Evolutionary conservation across 2,888 invertebrate genomes (phyloP), one percentile per base, ranked within the genome.

Genomic region (Orgyia antiqua): DNA sequence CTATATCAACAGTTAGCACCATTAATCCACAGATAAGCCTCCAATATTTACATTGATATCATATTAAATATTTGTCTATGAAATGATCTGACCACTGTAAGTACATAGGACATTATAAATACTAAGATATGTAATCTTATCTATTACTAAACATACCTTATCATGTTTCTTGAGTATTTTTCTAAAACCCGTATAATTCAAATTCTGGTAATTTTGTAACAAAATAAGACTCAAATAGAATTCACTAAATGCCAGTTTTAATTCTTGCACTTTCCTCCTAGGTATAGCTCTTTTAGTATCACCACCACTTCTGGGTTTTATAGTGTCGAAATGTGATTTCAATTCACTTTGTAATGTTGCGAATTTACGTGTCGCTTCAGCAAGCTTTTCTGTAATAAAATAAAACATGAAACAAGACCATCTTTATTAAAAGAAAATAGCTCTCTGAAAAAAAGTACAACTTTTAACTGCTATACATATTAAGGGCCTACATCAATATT

Each of bases 151-250:
- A 39, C 29, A 26, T 75, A 96, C 96, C 91, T 99, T 99, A 80
- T 99, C 99, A 72, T 99, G 99, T 78, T 99, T 99, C 78, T 99
- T 99, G 42, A 99, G 89, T 66, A 99, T 99, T 83, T 99, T 99
- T 42, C 99, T 90, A 87, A 99, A 99, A 1, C 99, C 99, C 2
- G 98, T 99, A 64, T 97, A 97, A 84, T 99, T 99, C 31, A 99
- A 88, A 72, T 97, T 98, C 82, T 99, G 98, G 72, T 98, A 99
- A 73, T 99, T 99, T 80, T 99, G 99, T 38, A 99, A 87, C 9
- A 99, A 88, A 55, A 99, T 97, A 28, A 99, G 88, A 62, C 97
- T 97, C 24, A 99, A 88, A 75, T 99, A 99, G 83, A 98, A 99
- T 88, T 99, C 99, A 63, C 97, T 97, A 78, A 98, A 99, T 0